phyloP scores from a whole-genome alignment of 2,888 invertebrate species.

The Volucella zonaria region DNA sequence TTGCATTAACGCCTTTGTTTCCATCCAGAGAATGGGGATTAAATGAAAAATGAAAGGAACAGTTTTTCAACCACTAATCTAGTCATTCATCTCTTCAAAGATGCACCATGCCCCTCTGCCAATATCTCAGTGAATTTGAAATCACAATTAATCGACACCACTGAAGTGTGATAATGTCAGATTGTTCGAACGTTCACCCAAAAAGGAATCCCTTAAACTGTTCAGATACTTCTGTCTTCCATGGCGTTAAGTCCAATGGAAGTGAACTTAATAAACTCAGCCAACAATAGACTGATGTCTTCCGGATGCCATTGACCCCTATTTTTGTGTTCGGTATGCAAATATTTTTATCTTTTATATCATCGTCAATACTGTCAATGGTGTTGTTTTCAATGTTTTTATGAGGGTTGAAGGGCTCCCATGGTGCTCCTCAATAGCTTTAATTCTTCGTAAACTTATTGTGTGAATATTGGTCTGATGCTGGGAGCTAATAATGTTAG shows the following conservation, averaged over 20 bases:
- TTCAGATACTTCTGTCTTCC: slow-evolving; percentile 8
- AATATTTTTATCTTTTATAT: slow-evolving; percentile 28
- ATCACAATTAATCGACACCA: slow-evolving; percentile 65
- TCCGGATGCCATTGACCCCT: slow-evolving; percentile 53
- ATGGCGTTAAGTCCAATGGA: slow-evolving; percentile 19
- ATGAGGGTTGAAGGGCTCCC: slow-evolving; percentile 8
- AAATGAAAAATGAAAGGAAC: background rate
- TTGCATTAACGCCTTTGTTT: slow-evolving; percentile 59
- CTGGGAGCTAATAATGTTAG: slow-evolving; percentile 21
- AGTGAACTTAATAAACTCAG: slow-evolving; percentile 48
- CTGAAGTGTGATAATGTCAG: slow-evolving; percentile 51
- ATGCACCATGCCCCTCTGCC: slow-evolving; percentile 49
- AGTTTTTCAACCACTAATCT: background rate
- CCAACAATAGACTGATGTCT: slow-evolving; percentile 29
- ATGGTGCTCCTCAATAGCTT: background rate
- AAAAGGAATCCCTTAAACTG: slow-evolving; percentile 45
- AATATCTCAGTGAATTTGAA: slow-evolving; percentile 46
- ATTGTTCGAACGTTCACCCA: slow-evolving; percentile 54
- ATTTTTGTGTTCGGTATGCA: slow-evolving; percentile 24
- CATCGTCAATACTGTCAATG: slow-evolving; percentile 6
- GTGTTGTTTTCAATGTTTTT: slow-evolving; percentile 8
- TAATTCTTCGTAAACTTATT: background rate
- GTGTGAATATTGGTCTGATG: slow-evolving; percentile 4
- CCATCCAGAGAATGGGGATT: background rate
- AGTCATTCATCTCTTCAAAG: background rate